phyloP scores from a whole-genome alignment of 2,888 invertebrate species.

The Conchocele bisecta region DNA sequence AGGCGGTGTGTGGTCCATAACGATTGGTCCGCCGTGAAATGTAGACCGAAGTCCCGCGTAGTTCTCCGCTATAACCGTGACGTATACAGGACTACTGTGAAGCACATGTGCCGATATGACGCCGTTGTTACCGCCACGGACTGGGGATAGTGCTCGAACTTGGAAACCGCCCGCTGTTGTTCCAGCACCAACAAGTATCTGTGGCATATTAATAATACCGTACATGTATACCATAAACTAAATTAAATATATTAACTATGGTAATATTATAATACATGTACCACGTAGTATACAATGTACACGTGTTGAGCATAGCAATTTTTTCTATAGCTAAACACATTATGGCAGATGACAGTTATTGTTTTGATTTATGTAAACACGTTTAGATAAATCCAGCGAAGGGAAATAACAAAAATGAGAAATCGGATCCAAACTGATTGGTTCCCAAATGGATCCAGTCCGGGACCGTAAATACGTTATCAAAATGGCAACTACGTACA shows the following conservation, averaged over 20 bases:
- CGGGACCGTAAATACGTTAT: no score
- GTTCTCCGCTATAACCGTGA: constrained; percentile 35
- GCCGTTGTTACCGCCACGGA: constrained; percentile 17
- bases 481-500: no score
- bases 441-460: no score
- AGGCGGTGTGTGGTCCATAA: constrained; percentile 43
- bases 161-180: constrained; percentile 46
- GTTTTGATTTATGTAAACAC: no score
- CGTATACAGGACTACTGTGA: constrained; percentile 33
- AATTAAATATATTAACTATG: no score
- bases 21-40: constrained; percentile 23
- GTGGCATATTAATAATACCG: constrained; percentile 2
- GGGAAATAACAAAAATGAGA: no score
- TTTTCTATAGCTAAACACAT: no score
- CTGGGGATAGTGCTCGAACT: constrained; percentile 25
- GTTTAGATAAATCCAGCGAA: no score
- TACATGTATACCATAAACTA: neutral
- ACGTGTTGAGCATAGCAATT: no score
- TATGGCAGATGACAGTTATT: no score
- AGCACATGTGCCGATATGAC: constrained; percentile 16
- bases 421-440: no score
- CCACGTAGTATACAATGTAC: neutral
- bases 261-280: no score
- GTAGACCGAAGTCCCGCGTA: constrained; percentile 28
- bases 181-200: constrained; percentile 42